Evolutionary conservation across 2,113 vertebrate species (phyloP), one percentile per base, ranked within the genome.

Genomic region (Hemicordylus capensis): DNA sequence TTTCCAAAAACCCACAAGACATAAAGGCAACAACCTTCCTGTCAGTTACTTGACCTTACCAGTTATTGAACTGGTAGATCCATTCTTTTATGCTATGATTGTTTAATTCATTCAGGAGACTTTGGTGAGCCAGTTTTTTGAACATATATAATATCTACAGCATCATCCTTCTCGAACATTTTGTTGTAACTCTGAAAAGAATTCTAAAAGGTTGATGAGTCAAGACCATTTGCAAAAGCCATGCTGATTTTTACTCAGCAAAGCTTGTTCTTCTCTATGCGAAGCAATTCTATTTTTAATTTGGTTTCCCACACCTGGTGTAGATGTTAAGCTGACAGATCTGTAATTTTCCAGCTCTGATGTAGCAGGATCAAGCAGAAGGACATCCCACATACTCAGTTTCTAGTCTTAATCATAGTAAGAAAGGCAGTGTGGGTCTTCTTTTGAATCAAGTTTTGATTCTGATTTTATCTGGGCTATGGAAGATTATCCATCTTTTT

Each of bases 391-490:
- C 48, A 46, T 6, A n/a, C 15, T 37, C 26, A 2, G 22, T 79
- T 42, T 42, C 44, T 54, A 73, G 5, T 42, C n/a, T 72, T 20
- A 28, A 10, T 58, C 61, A 77, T 31, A 12, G 22, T 72, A 77
- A 72, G 84, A 73, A 73, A 79, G 20, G 37, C 12, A 61, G 72
- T 6, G 59, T 64, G 70, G 48, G 14, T 20, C 42, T 63, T 59
- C 11, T 31, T 83, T 87, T 86, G 34, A 56, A 61, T 90, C 76
- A 81, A 46, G 67, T 34, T 76, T 88, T 89, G 3, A 83, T 85
- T 92, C 89, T 90, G 61, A 37, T 92, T 88, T 80, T 82, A 83
- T 90, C 1, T 76, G 51, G 85, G 8, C 9, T 42, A 88, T 46
- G 79, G 72, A 64, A 89, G 37, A 11, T 56, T 91, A 85, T 89